Evolutionary conservation across 1,140 invertebrate genomes (phyloP).

Genomic region (Cryptotermes secundus): DNA sequence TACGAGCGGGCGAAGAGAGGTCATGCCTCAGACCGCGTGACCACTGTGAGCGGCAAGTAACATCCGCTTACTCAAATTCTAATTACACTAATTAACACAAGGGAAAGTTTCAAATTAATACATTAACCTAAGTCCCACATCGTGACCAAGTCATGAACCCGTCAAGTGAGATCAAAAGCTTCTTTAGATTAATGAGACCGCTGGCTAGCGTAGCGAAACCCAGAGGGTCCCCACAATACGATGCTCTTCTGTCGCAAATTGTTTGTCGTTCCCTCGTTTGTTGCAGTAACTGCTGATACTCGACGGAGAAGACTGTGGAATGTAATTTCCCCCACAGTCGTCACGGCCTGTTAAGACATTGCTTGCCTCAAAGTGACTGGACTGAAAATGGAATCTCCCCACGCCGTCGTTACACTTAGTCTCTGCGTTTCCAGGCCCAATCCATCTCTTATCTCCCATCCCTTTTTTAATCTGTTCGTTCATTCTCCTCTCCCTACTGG

Average conservation of each 20-base stretch:
- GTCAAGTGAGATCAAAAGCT: neutral
- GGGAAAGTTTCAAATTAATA: neutral
- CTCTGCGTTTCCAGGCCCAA: neutral
- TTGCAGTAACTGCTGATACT: neutral
- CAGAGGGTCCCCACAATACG: neutral
- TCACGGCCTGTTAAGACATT: neutral
- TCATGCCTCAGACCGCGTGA: too few species aligned
- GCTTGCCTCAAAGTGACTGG: neutral
- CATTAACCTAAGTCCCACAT: neutral
- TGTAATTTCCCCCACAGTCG: slow-evolving; percentile 9
- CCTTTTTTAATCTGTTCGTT: neutral
- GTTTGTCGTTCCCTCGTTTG: neutral
- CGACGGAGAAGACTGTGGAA: neutral
- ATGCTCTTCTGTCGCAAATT: neutral
- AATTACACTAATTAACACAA: too few species aligned
- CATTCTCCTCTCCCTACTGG: neutral
- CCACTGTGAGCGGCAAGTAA: too few species aligned
- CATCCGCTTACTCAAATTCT: too few species aligned
- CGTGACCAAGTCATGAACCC: too few species aligned
- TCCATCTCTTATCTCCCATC: neutral
- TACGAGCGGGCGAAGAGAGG: too few species aligned
- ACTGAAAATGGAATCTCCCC: neutral
- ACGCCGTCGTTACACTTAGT: neutral
- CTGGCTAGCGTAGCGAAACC: neutral
- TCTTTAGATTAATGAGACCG: neutral